A percentile compares a stretch with the other conserved stretches of the same genome.
Conservation (phyloP, 2,797 vertebrate species). For the Somateria mollissima region DNA sequence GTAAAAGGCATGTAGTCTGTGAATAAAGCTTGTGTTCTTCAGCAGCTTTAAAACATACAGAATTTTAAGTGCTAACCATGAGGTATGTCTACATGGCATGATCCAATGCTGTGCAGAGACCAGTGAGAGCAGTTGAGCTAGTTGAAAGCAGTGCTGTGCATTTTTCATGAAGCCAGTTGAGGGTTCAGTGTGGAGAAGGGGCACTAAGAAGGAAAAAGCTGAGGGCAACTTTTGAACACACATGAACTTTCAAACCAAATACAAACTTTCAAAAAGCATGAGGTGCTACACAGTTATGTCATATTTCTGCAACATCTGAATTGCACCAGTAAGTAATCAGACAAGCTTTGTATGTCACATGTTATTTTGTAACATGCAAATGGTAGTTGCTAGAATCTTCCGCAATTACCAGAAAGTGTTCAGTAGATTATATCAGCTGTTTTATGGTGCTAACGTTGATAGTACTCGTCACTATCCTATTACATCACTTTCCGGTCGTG, state of each 20-base stretch:
- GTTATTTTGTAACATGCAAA: background rate
- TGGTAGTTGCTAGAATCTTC: background rate
- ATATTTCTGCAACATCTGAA: background rate
- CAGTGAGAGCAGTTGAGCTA: background rate
- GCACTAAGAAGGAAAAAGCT: background rate
- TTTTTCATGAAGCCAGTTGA: background rate
- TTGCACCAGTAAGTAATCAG: background rate
- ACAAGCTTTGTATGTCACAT: background rate
- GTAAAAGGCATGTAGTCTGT: background rate
- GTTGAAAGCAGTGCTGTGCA: background rate
- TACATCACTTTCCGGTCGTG: background rate
- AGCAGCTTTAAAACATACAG: background rate
- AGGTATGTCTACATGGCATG: background rate
- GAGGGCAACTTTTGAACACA: background rate
- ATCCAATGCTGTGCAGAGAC: background rate
- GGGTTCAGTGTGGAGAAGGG: background rate
- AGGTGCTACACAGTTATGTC: background rate
- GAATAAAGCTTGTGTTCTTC: background rate
- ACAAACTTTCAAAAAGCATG: background rate
- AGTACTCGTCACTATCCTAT: background rate
- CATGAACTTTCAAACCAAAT: background rate
- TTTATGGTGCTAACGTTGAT: background rate
- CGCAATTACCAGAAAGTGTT: background rate
- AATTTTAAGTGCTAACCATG: background rate
- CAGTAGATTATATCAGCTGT: background rate